Conservation (phyloP, 2,113 vertebrate genomes). For the Ancistrus triradiatus region DNA sequence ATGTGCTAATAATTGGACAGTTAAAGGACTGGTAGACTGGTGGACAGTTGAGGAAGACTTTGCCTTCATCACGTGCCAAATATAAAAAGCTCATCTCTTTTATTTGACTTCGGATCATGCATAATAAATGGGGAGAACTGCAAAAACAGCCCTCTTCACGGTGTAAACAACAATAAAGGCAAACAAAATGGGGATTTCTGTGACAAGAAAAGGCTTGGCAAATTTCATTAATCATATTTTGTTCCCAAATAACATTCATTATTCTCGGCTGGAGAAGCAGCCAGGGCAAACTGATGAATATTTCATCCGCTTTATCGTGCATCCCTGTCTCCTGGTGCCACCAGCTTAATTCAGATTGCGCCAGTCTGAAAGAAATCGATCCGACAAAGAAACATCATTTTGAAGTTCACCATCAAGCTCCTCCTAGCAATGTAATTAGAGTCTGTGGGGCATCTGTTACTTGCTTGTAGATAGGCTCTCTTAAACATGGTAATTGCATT, state of each 20-base stretch:
- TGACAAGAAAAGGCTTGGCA: neutral
- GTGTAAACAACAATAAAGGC: neutral
- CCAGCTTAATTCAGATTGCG: constrained; percentile 55
- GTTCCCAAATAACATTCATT: constrained; percentile 48
- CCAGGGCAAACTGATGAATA: constrained; percentile 56
- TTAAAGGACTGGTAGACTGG: too few species aligned
- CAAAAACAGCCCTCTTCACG: neutral
- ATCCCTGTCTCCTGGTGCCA: constrained; percentile 44
- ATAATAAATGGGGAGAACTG: too few species aligned
- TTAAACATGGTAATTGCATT: constrained; percentile 59
- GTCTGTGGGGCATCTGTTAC: constrained; percentile 55
- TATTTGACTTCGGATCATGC: too few species aligned
- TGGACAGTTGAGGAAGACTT: too few species aligned
- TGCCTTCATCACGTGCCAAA: too few species aligned
- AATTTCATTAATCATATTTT: constrained; percentile 23
- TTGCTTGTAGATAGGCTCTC: constrained; percentile 47
- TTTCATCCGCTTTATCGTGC: constrained; percentile 46
- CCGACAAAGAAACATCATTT: constrained; percentile 62
- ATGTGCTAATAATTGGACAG: too few species aligned
- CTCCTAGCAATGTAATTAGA: constrained; percentile 58
- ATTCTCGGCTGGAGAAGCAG: constrained; percentile 44
- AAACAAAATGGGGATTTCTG: neutral
- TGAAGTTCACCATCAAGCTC: constrained; percentile 54
- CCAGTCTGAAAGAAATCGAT: constrained; percentile 57
- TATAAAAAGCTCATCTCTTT: too few species aligned